Evolutionary conservation across 1,140 invertebrate species (phyloP).

Genomic region (Cryptotermes secundus): DNA sequence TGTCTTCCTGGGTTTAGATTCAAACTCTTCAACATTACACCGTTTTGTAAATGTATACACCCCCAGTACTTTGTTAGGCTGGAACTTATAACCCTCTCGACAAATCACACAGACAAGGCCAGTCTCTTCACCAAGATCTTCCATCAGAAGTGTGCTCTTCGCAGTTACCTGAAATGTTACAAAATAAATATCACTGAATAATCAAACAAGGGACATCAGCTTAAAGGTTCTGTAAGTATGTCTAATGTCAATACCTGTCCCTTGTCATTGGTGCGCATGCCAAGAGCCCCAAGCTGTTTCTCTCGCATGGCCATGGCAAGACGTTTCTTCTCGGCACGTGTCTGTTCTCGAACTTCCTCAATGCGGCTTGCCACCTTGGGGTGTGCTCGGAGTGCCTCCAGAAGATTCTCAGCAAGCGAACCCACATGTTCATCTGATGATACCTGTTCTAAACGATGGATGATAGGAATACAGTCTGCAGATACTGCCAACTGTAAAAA

Average conservation of each 20-base stretch:
- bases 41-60: constrained; percentile 98
- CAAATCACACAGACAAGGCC: constrained; percentile 98
- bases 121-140: constrained; percentile 92
- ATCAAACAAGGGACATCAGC: too few relatives aligned
- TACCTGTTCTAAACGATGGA: constrained; percentile 95
- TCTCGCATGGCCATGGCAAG: constrained; percentile 97
- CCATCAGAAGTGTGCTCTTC: constrained; percentile 84
- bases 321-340: constrained; percentile 90
- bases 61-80: constrained; percentile 86
- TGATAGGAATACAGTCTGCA: constrained; percentile 85
- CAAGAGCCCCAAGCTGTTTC: constrained; percentile 91
- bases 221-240: constrained; percentile 38
- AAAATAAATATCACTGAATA: neutral
- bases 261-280: constrained; percentile 94
- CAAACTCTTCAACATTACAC: constrained; percentile 91
- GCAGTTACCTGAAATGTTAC: constrained; percentile 67
- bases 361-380: constrained; percentile 78
- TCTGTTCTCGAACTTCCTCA: constrained; percentile 89
- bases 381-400: constrained; percentile 87
- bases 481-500: constrained; percentile 66
- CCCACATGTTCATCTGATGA: constrained; percentile 97
- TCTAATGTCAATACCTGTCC: constrained; percentile 61
- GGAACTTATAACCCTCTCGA: constrained; percentile 95
- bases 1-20: constrained; percentile 80
- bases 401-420: constrained; percentile 91